Evolutionary conservation across 2,797 vertebrate species (phyloP).

Genomic region (Anas bahamensis): DNA sequence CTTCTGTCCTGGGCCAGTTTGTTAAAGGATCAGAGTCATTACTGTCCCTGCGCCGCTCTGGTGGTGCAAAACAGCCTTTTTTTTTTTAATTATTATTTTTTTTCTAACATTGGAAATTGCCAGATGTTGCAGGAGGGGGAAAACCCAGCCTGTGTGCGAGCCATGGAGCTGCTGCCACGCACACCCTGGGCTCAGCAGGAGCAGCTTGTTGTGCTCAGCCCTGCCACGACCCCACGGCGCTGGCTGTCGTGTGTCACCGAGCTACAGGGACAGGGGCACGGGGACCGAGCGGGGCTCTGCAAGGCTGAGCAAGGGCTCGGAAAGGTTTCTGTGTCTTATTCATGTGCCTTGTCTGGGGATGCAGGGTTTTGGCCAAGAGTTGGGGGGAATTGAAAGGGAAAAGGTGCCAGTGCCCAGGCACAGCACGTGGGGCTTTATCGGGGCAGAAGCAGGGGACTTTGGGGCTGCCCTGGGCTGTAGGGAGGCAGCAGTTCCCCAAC

Average conservation of each 20-base stretch:
- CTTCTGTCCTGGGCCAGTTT: neutral
- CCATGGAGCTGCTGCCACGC: fast-evolving
- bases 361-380: neutral
- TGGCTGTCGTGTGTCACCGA: neutral
- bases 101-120: neutral
- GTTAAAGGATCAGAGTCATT: neutral
- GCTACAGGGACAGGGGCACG: neutral
- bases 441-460: neutral
- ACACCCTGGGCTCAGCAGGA: neutral
- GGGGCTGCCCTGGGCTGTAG: neutral
- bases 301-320: neutral
- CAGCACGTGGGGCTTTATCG: neutral
- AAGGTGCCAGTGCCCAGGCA: neutral
- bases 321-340: neutral
- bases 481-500: neutral
- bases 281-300: neutral
- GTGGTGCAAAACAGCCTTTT: too few species aligned
- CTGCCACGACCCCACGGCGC: neutral
- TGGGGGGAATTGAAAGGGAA: neutral
- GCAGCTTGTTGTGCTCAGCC: neutral
- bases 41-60: neutral
- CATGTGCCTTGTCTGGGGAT: neutral
- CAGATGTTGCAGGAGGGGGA: neutral
- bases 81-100: neutral
- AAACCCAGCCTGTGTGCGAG: neutral